Evolutionary conservation across 1,140 invertebrate genomes (phyloP), one percentile per base, ranked within the genome.

Genomic region (Drosophila pseudoananassae): DNA sequence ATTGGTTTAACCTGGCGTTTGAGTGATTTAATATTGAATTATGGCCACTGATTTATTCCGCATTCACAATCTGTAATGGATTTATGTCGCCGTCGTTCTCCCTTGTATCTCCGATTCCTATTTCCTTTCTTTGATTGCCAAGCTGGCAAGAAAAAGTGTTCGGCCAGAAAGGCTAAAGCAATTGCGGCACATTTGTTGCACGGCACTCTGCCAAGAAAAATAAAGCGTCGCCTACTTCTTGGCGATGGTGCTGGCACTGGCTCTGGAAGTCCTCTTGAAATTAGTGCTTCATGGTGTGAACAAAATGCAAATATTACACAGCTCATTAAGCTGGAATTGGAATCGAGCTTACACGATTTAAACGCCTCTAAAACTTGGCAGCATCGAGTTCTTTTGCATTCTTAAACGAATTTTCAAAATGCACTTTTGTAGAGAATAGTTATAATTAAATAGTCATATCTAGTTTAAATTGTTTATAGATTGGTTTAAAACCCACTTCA

Each of bases 21-120:
- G 82, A 87, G 78, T 87, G 82, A 85, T 88, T 85, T 85, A 87
- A 87, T 85, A 85, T 82, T 85, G 82, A 85, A 87, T 85, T 85
- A 85, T 88, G 83, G 75, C 58, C 74, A 71, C 61, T 81, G 77
- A 85, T 87, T 81, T 74, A 55, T 55, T 57, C 53, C 65, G 58
- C 59, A 64, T 85, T 58, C 63, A 59, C 63, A 74, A 70, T 74
- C 59, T 59, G 43, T 70, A 87, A 85, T 87, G 79, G 83, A 88
- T 87, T 85, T 85, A 87, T 66, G 81, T 63, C 5, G 47, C 47
- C 61, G 64, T 61, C 69, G 31, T 25, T 51, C 12, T 33, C 12
- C 27, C 15, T 23, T 17, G 6, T 7, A 33, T 29, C 15, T 52
- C 20, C 4, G 8, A 8, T 45, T 53, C 51, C 50, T 49, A 40